A percentile compares a stretch with the other conserved stretches of the same genome.
Conservation (phyloP, 2,888 invertebrate genomes). For the Monochamus alternatus region DNA sequence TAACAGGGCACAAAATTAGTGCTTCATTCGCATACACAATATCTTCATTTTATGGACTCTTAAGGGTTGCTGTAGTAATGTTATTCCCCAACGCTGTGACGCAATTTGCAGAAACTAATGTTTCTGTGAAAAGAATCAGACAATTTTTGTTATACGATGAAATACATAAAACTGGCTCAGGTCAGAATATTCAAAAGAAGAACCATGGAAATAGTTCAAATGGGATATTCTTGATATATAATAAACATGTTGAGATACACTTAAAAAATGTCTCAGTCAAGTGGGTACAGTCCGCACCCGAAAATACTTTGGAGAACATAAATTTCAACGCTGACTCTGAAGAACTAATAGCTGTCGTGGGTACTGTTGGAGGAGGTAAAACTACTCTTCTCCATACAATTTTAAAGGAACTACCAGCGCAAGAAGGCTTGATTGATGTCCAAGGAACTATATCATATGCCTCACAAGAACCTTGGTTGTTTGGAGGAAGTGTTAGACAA, state of each 20-base stretch:
- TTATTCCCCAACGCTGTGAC: constrained; percentile 77
- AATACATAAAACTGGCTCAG: background rate
- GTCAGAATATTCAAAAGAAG: background rate
- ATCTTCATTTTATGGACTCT: constrained; percentile 82
- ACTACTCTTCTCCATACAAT: constrained; percentile 73
- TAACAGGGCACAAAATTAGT: constrained; percentile 74
- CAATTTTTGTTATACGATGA: constrained; percentile 72
- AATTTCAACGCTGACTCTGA: constrained; percentile 78
- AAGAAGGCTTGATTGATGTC: constrained; percentile 77
- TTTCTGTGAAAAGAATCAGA: constrained; percentile 71
- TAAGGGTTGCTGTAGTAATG: constrained; percentile 79
- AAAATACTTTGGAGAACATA: constrained; percentile 74
- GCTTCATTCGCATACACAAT: constrained; percentile 82
- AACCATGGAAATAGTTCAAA: background rate
- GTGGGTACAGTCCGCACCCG: constrained; percentile 71
- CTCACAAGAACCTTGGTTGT: constrained; percentile 89
- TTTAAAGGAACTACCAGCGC: constrained; percentile 81
- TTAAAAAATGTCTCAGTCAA: constrained; percentile 75
- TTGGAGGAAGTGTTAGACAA: constrained; percentile 87
- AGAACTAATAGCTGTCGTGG: constrained; percentile 74
- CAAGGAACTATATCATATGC: constrained; percentile 83
- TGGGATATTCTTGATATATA: background rate
- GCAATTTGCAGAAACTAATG: constrained; percentile 79
- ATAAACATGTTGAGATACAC: constrained; percentile 38
- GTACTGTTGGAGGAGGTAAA: constrained; percentile 79